Base-by-base conservation (phyloP, 1,140 invertebrate species). In the Pseudomyrmex cubaensis region DNA sequence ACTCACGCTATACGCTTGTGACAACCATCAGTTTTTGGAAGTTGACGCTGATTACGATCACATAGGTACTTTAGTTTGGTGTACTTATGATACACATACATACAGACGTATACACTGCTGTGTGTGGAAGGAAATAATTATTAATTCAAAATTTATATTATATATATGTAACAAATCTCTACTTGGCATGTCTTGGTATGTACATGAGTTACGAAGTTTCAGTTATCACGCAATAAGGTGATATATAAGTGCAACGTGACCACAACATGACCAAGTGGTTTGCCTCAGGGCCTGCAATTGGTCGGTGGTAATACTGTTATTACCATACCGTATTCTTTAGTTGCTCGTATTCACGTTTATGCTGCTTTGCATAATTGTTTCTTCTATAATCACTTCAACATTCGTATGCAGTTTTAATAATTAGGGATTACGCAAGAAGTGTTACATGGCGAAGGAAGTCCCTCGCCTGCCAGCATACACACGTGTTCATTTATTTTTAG, bases 191-290 rank as follows among this genome's bases (percentile, higher is more conserved):
- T 25, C 76, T 82, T 82, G 75, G 46, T 76, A 82, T 80, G 83
- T 82, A 76, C 85, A 84, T 35, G 35, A 35, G 35, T 5, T 35
- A 35, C 72, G 82, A 87, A 87, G 75, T 85, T 84, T 75, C 63
- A 56, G 57, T 63, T 78, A 89, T 88, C 88, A 91, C 85, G 89
- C 88, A 84, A 91, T 67, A 63, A 61, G 22, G 35, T 35, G 35
- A 15, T 44, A 57, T 12, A 70, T 61, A 77, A 77, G 62, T 66
- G 17, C 35, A 35, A 35, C 35, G 2, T 35, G 64, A 20, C 35
- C 66, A 50, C 56, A 76, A 83, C 54, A 44, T 22, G 35, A n/a
- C 57, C 25, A 59, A 57, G 17, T 57, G 17, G 63, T 59, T 80
- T 66, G 69, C 52, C 44, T 8, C 52, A 52, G 25, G 75, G 54